Percentiles rank a stretch among this genome's conserved stretches.
These are phyloP conservation scores for Sphaerophoria rueppellii DNA, from an alignment of 2,888 invertebrate genomes.

Conservation along the genomic window DNA sequence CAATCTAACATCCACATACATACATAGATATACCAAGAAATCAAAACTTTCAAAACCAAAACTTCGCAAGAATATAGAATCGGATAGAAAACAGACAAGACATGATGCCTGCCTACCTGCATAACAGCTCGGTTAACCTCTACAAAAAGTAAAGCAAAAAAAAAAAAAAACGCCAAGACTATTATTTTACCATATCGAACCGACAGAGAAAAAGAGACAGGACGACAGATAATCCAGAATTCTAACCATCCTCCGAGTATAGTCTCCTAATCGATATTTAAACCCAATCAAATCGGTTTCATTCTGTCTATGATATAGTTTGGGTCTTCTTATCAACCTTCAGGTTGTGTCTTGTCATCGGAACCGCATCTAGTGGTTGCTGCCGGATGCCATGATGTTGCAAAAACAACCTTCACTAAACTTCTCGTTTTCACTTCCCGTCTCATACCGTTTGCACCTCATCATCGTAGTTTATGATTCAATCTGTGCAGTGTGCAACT, in stretches of 20 bases:
- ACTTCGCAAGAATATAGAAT: background rate
- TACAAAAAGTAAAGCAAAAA: background rate
- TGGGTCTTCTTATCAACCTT: background rate
- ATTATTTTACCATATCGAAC: conserved; percentile 27
- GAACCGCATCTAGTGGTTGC: conserved; percentile 19
- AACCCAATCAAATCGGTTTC: conserved; percentile 63
- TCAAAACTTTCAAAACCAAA: conserved; percentile 31
- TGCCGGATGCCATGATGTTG: conserved; percentile 11
- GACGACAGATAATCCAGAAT: conserved; percentile 34
- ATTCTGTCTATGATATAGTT: conserved; percentile 33
- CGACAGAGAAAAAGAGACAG: conserved; percentile 30
- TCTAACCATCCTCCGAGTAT: conserved; percentile 8
- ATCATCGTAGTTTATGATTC: conserved; percentile 40
- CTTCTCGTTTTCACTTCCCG: background rate
- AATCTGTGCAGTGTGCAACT: conserved; percentile 58
- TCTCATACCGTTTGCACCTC: background rate
- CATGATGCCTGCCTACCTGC: conserved; percentile 9
- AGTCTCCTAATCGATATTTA: conserved; percentile 54
- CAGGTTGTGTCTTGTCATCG: conserved; percentile 35
- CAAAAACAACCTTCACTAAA: conserved; percentile 1
- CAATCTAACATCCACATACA: conserved; percentile 7
- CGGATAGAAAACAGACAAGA: conserved; percentile 6
- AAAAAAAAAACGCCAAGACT: conserved; percentile 1
- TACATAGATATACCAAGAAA: background rate
- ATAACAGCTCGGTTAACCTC: conserved; percentile 19